Evolutionary conservation across 2,888 invertebrate genomes (phyloP).

Genomic region (Aspidiotus destructor): DNA sequence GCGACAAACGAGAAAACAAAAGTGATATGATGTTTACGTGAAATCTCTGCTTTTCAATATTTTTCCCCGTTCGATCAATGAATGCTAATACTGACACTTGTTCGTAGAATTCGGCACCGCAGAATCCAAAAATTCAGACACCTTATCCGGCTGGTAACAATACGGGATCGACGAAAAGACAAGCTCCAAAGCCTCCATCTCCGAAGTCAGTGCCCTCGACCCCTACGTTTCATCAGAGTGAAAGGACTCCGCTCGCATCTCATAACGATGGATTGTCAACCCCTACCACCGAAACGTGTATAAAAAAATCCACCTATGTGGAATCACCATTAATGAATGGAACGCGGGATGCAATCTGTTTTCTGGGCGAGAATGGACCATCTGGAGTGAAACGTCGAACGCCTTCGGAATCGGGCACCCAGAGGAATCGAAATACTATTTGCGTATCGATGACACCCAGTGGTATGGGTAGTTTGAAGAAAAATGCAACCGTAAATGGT

Average conservation of each 20-base stretch:
- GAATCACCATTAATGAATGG: conserved; percentile 13
- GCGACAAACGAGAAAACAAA: too few species aligned
- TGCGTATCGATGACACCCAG: conserved; percentile 3
- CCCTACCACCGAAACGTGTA: not conserved
- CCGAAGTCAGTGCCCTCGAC: conserved; percentile 40
- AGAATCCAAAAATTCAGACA: conserved; percentile 13
- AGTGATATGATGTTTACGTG: too few species aligned
- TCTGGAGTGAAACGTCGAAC: conserved; percentile 5
- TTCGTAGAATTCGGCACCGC: conserved; percentile 9
- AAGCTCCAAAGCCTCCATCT: conserved; percentile 66
- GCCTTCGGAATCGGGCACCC: conserved; percentile 2
- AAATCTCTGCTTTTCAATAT: too few species aligned
- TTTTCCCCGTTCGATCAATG: too few species aligned
- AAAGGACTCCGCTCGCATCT: not conserved
- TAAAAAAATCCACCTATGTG: too few species aligned
- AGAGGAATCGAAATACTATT: conserved; percentile 10
- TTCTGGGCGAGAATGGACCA: not conserved
- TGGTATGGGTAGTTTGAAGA: conserved; percentile 7
- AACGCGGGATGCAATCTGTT: not conserved
- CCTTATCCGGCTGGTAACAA: conserved; percentile 26
- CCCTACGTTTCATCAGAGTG: not conserved
- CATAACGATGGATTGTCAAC: not conserved
- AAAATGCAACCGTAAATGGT: conserved; percentile 10
- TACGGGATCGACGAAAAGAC: conserved; percentile 48
- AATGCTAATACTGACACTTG: too few species aligned